Percentiles rank a stretch among this genome's conserved stretches.
Evolutionary conservation across 2,797 vertebrate species (phyloP).

Genomic region (Rhynchotus rufescens): DNA sequence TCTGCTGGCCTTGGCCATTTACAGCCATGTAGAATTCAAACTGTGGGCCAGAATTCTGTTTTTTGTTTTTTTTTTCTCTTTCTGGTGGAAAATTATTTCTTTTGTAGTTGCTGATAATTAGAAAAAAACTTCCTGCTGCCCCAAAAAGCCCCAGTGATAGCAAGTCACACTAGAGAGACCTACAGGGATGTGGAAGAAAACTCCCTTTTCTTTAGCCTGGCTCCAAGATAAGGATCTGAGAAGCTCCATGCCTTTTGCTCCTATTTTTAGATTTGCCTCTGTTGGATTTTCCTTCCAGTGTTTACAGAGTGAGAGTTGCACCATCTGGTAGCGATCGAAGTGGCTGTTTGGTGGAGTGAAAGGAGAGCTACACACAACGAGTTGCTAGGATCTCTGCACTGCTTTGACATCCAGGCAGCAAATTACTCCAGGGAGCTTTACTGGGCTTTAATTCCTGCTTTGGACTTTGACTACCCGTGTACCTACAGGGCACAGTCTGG

Average conservation of each 20-base stretch:
- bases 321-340: slow-evolving; percentile 82
- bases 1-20: not conserved
- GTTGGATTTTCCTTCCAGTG: slow-evolving; percentile 74
- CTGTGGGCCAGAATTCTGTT: not conserved
- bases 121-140: not conserved
- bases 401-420: slow-evolving; percentile 41
- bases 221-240: slow-evolving; percentile 72
- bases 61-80: not conserved
- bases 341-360: slow-evolving; percentile 47
- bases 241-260: slow-evolving; percentile 70
- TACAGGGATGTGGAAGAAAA: slow-evolving; percentile 17
- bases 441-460: not conserved
- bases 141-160: not conserved
- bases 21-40: not conserved
- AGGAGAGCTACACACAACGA: slow-evolving; percentile 34
- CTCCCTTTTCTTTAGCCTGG: slow-evolving; percentile 56
- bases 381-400: slow-evolving; percentile 20
- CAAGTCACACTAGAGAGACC: not conserved
- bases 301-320: slow-evolving; percentile 74
- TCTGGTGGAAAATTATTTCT: slow-evolving; percentile 38
- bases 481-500: slow-evolving; percentile 11
- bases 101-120: not conserved
- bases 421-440: slow-evolving; percentile 16
- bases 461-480: not conserved
- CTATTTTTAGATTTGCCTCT: slow-evolving; percentile 80